Conservation (phyloP, 2,888 invertebrate genomes). For the Acleris sparsana region DNA sequence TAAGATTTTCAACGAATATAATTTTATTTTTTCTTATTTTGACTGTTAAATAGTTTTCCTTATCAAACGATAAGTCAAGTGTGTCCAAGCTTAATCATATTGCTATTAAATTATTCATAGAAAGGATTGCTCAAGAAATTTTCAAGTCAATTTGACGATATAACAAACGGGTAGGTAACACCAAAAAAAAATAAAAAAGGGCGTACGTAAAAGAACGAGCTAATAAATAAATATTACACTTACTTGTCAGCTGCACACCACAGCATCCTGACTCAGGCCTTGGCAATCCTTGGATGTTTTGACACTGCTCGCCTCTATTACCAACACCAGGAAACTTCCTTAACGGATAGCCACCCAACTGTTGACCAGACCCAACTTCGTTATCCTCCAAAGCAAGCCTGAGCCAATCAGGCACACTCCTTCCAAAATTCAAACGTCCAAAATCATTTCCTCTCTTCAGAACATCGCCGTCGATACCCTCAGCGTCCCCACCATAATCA, state of each 20-base stretch:
- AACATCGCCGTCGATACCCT: slow-evolving; percentile 7
- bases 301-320: slow-evolving; percentile 3
- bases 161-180: background rate
- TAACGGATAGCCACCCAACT: background rate
- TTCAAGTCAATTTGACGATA: too few relatives aligned
- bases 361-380: background rate
- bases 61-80: too few relatives aligned
- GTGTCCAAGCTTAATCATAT: too few relatives aligned
- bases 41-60: too few relatives aligned
- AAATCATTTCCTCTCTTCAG: background rate
- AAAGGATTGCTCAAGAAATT: too few relatives aligned
- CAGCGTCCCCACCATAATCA: slow-evolving; percentile 8
- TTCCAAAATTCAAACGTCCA: background rate
- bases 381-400: too few relatives aligned
- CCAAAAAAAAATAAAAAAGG: background rate
- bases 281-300: slow-evolving; percentile 21
- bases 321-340: background rate
- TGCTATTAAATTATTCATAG: too few relatives aligned
- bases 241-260: slow-evolving; percentile 24
- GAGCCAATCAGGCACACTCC: background rate
- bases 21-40: too few relatives aligned
- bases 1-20: too few relatives aligned
- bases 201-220: background rate
- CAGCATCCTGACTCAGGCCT: slow-evolving; percentile 31
- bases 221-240: background rate